These are phyloP conservation scores for Halichoerus grypus DNA, from an alignment of 2,113 vertebrate species.

Conservation along the genomic window DNA sequence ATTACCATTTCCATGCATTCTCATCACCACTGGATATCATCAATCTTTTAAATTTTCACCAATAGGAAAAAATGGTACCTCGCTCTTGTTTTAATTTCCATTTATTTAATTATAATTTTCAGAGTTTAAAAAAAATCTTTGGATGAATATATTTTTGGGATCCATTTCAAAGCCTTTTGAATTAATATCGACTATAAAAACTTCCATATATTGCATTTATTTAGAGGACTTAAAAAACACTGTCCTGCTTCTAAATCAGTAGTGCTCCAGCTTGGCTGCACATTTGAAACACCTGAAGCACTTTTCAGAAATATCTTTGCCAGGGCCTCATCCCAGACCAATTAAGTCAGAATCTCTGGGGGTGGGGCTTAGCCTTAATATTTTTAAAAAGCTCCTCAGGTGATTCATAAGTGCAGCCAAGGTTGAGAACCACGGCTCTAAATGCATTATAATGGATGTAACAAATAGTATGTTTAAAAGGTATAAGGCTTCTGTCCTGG, in stretches of 20 bases:
- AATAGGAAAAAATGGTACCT: not conserved
- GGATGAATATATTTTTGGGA: slow-evolving; percentile 50
- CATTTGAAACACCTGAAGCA: slow-evolving; percentile 58
- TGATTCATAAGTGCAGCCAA: slow-evolving; percentile 13
- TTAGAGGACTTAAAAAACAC: slow-evolving; percentile 29
- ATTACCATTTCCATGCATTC: not conserved
- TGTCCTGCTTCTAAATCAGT: slow-evolving; percentile 47
- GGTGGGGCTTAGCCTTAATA: not conserved
- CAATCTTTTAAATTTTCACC: not conserved
- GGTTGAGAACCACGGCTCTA: not conserved
- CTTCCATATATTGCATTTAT: slow-evolving; percentile 50
- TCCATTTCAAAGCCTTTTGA: slow-evolving; percentile 54
- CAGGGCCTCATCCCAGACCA: slow-evolving; percentile 58
- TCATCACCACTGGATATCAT: not conserved
- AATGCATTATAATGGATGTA: not conserved
- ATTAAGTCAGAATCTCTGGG: slow-evolving; percentile 48
- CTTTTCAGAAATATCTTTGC: slow-evolving; percentile 68
- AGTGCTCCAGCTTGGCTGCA: not conserved
- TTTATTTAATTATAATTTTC: slow-evolving; percentile 67
- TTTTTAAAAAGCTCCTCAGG: slow-evolving; percentile 33
- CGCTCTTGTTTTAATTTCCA: slow-evolving; percentile 27
- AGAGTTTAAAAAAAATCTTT: slow-evolving; percentile 47
- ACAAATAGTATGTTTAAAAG: not conserved
- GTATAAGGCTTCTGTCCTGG: not conserved
- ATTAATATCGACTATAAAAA: slow-evolving; percentile 69